Conservation (phyloP, 2,113 vertebrate genomes). For the Monopterus albus region DNA sequence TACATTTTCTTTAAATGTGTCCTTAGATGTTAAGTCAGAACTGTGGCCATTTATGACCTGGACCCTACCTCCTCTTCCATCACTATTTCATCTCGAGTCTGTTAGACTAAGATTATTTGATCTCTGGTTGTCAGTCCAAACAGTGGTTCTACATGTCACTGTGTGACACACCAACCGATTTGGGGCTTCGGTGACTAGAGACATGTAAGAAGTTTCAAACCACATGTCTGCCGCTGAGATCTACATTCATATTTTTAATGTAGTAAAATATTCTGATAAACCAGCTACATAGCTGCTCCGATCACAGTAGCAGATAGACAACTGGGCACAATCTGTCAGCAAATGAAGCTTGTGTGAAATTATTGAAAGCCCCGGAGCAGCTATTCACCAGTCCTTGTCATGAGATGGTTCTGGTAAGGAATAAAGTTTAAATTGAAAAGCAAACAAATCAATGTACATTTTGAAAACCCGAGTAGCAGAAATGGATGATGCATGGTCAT, state of each 20-base stretch:
- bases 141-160: neutral
- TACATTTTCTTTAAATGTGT: slow-evolving; percentile 21
- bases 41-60: slow-evolving; percentile 21
- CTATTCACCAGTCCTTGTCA: too few species aligned
- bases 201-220: neutral
- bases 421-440: too few species aligned
- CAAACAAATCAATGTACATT: too few species aligned
- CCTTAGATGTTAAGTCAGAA: slow-evolving; percentile 13
- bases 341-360: neutral
- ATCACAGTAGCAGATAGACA: neutral
- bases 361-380: neutral
- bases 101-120: too few species aligned
- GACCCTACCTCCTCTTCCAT: neutral
- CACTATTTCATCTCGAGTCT: neutral
- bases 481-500: too few species aligned
- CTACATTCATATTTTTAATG: neutral
- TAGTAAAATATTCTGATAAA: neutral
- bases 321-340: neutral
- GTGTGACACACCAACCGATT: neutral
- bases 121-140: neutral
- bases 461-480: too few species aligned
- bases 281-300: too few species aligned
- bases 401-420: too few species aligned
- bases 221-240: neutral
- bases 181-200: slow-evolving; percentile 16